Percentiles rank a stretch among this genome's conserved stretches.
Conservation (phyloP, 2,113 vertebrate species). For the Bettongia penicillata region DNA sequence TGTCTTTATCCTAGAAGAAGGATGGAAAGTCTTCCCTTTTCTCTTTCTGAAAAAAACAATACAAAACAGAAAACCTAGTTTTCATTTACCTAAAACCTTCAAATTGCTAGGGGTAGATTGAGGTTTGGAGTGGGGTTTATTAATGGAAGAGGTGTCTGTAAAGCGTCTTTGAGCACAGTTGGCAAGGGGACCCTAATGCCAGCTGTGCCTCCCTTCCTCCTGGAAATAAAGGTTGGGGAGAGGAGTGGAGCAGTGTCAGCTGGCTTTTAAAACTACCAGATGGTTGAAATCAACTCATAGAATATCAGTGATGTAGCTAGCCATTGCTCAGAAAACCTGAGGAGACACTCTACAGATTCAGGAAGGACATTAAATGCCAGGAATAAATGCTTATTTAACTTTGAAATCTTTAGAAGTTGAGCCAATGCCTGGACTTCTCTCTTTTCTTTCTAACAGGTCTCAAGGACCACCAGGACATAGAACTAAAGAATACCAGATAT, state of each 20-base stretch:
- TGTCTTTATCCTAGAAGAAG: background rate
- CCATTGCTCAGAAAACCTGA: background rate
- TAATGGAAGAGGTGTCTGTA: background rate
- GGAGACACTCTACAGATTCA: background rate
- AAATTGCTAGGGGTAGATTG: background rate
- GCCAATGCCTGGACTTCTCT: background rate
- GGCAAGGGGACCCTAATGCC: background rate
- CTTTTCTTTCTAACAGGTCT: background rate
- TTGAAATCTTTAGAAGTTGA: background rate
- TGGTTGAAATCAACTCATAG: background rate
- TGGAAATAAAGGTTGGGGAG: background rate
- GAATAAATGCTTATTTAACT: background rate
- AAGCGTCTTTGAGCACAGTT: background rate
- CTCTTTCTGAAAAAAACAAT: background rate
- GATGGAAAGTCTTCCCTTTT: background rate
- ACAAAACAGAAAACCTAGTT: background rate
- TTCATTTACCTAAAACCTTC: background rate
- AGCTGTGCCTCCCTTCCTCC: background rate
- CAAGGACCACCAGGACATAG: background rate
- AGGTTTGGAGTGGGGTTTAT: background rate
- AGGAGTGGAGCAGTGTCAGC: background rate
- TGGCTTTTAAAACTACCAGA: background rate
- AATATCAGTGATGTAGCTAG: background rate
- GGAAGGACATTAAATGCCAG: background rate
- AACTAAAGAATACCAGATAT: background rate